A percentile compares a stretch with the other conserved stretches of the same genome.
Conservation (phyloP, 2,113 vertebrate species). For the Malurus cyaneus region DNA sequence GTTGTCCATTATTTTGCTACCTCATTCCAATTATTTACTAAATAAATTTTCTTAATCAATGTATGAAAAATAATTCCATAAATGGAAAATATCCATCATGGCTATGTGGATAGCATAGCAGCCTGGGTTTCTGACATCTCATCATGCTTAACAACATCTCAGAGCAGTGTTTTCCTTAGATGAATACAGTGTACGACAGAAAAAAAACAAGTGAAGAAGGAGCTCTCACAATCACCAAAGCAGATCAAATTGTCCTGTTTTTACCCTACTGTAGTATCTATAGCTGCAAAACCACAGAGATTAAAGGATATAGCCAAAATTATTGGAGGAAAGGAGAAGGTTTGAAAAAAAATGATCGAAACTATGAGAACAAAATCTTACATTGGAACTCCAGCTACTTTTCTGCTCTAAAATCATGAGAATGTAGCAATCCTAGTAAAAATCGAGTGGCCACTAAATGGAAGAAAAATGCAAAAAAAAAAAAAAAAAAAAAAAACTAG, state of each 20-base stretch:
- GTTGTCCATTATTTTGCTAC: neutral
- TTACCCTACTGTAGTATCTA: neutral
- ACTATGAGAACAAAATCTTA: no score
- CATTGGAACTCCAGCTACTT: no score
- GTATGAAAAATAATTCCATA: neutral
- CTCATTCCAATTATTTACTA: neutral
- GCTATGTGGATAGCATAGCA: rapidly evolving
- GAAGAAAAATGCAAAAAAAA: neutral
- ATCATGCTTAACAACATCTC: neutral
- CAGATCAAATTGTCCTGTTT: neutral
- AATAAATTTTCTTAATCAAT: neutral
- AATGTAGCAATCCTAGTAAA: no score
- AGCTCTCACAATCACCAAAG: neutral
- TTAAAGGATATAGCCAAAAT: neutral
- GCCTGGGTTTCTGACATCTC: neutral
- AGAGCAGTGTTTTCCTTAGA: neutral
- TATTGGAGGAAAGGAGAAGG: neutral
- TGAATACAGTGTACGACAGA: neutral
- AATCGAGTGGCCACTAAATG: no score
- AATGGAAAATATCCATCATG: neutral
- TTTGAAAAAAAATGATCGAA: neutral
- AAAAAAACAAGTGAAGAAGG: neutral
- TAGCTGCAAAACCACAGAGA: neutral
- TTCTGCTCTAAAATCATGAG: neutral
- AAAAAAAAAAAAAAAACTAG: no score